Evolutionary conservation across 2,113 vertebrate species (phyloP).

Genomic region (Indicator maculatus): DNA sequence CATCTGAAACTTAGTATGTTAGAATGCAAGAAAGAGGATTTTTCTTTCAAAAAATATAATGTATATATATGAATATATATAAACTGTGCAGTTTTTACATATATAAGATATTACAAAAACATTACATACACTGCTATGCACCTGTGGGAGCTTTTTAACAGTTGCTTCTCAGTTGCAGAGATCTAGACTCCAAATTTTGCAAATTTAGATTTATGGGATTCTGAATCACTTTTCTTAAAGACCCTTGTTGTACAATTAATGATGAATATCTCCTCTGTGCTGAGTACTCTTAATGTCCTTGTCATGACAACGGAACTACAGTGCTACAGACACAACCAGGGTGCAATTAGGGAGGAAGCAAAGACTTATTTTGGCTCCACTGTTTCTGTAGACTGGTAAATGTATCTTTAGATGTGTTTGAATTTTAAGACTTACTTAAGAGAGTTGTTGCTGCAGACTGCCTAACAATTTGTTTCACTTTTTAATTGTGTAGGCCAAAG

Average conservation of each 20-base stretch:
- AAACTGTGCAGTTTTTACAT: not conserved
- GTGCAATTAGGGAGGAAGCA: not conserved
- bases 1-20: not conserved
- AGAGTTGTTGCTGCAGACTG: not conserved
- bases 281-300: not conserved
- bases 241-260: not conserved
- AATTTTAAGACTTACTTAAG: not conserved
- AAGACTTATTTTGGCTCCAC: not conserved
- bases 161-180: not conserved
- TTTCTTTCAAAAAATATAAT: not conserved
- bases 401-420: not conserved
- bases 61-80: fast-evolving
- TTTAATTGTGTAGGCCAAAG: not conserved
- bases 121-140: not conserved
- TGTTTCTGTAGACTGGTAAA: not conserved
- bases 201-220: not conserved
- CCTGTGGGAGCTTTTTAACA: not conserved
- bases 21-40: not conserved
- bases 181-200: not conserved
- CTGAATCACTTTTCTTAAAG: not conserved
- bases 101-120: not conserved
- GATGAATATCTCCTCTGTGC: not conserved
- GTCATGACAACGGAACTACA: not conserved
- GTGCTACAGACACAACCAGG: not conserved
- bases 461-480: not conserved